These are phyloP conservation scores for Lepidurus arcticus DNA, from an alignment of 1,140 invertebrate genomes.

Conservation along the genomic window DNA sequence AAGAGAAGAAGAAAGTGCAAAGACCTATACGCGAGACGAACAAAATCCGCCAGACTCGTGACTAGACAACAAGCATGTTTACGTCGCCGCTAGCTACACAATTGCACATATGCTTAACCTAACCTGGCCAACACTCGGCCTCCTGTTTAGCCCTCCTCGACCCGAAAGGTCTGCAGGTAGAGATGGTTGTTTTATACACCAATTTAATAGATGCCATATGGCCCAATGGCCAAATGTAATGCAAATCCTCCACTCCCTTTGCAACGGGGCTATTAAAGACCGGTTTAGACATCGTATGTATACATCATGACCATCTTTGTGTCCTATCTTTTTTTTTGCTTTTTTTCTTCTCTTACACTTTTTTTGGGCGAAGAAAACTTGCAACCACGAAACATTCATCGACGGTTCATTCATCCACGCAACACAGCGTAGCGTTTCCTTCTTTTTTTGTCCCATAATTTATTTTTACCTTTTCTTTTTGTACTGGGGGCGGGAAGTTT, in stretches of 20 bases:
- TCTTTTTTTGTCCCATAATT: not conserved
- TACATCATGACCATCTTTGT: conserved; percentile 2
- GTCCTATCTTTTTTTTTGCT: too few relatives aligned
- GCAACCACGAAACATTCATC: not conserved
- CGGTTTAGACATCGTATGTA: not conserved
- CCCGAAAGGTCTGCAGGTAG: not conserved
- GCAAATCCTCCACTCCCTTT: conserved; percentile 21
- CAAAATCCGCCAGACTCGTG: not conserved
- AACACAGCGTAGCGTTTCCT: not conserved
- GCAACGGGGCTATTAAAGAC: not conserved
- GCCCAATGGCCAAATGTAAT: conserved; percentile 8
- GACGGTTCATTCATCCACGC: conserved; percentile 14
- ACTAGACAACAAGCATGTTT: conserved; percentile 2
- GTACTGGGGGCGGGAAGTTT: not conserved
- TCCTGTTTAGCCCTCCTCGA: not conserved
- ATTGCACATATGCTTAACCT: conserved; percentile 22
- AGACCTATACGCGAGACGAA: not conserved
- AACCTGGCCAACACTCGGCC: not conserved
- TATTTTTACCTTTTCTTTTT: not conserved
- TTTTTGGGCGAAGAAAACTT: not conserved
- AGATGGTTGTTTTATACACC: conserved; percentile 8
- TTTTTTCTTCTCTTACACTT: not conserved
- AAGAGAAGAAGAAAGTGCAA: not conserved
- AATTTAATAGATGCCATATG: not conserved
- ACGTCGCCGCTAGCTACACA: not conserved